Percentiles rank a stretch among this genome's conserved stretches.
These are phyloP conservation scores for Brevimyrus niger DNA, from an alignment of 2,113 vertebrate genomes.

Conservation along the genomic window DNA sequence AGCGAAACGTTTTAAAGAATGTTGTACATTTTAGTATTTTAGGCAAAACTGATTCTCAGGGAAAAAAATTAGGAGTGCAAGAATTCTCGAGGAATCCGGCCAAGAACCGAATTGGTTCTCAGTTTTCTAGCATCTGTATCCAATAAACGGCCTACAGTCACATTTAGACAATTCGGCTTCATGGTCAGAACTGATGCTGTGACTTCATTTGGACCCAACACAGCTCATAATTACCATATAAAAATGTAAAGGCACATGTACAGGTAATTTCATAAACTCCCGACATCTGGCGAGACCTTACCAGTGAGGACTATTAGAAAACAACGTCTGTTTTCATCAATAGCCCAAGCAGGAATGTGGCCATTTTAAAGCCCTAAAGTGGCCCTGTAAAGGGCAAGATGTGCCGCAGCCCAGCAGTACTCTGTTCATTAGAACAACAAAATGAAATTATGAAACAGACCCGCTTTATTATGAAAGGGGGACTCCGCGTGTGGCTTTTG, in stretches of 20 bases:
- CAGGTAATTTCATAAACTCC: background rate
- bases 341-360: background rate
- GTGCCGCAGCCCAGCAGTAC: background rate
- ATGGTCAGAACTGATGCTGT: background rate
- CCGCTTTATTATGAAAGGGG: background rate
- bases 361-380: background rate
- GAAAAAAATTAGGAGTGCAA: background rate
- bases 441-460: background rate
- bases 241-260: background rate
- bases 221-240: background rate
- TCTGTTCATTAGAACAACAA: background rate
- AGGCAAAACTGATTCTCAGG: background rate
- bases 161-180: background rate
- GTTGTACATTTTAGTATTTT: background rate
- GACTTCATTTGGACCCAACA: background rate
- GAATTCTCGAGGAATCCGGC: background rate
- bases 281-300: background rate
- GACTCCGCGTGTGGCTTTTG: background rate
- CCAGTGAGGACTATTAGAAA: background rate
- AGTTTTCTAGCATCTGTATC: background rate
- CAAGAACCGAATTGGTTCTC: no score
- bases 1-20: background rate
- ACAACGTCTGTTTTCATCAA: background rate
- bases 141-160: background rate
- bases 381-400: background rate